phyloP scores from a whole-genome alignment of 2,888 invertebrate species.

The Sphinx pinastri region DNA sequence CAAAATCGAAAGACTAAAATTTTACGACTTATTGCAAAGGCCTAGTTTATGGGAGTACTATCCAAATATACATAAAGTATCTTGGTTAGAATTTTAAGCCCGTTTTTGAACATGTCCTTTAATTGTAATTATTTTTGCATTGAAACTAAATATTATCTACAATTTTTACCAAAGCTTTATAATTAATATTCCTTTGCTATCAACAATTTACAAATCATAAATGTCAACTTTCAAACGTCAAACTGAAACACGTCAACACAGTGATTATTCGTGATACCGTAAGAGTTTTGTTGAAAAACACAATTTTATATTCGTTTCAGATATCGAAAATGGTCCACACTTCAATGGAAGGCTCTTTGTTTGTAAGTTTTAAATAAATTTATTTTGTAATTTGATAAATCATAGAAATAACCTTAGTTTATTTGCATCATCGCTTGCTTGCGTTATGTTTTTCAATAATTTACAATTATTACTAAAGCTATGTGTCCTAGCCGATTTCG shows the following conservation, averaged over 20 bases:
- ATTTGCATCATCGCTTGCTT: not conserved
- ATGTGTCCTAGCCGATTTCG: too few species aligned
- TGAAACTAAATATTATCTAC: too few species aligned
- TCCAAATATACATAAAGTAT: too few species aligned
- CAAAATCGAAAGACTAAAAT: too few species aligned
- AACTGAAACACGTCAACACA: constrained; percentile 43
- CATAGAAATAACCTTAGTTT: constrained; percentile 11
- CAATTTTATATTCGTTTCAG: constrained; percentile 23
- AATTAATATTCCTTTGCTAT: too few species aligned
- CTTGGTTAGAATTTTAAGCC: too few species aligned
- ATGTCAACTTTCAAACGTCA: not conserved
- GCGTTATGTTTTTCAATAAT: not conserved
- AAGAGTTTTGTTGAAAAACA: constrained; percentile 1
- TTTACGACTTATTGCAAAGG: too few species aligned
- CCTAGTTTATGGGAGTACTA: too few species aligned
- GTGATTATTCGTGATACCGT: not conserved
- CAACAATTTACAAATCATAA: too few species aligned
- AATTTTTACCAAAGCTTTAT: too few species aligned
- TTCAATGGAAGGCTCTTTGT: constrained; percentile 72
- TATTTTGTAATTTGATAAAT: not conserved
- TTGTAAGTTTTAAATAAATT: constrained; percentile 58
- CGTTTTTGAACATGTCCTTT: too few species aligned
- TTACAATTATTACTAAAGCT: not conserved
- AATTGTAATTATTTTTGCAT: too few species aligned
- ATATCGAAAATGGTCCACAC: constrained; percentile 66